Evolutionary conservation across 2,113 vertebrate species (phyloP).

Genomic region (Pogonocichla stellata): DNA sequence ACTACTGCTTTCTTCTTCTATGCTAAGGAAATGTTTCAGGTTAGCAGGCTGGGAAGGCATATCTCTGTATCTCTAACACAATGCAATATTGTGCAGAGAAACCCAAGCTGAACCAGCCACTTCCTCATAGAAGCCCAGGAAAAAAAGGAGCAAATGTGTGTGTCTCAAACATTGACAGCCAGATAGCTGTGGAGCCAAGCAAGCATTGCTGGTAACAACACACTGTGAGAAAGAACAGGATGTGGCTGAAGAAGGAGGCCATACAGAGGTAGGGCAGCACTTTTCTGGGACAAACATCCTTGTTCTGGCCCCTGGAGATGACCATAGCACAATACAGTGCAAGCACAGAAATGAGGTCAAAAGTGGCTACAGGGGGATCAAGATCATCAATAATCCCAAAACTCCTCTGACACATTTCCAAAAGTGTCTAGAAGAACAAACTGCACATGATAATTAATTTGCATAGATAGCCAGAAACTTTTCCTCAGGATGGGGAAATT

Average conservation of each 20-base stretch:
- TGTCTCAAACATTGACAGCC: background rate
- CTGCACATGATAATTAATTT: too few relatives aligned
- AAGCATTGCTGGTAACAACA: background rate
- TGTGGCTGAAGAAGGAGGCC: background rate
- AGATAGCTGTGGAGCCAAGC: background rate
- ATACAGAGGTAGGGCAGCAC: fast-evolving
- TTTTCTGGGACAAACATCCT: background rate
- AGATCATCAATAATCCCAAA: background rate
- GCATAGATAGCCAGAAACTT: background rate
- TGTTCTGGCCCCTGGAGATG: background rate
- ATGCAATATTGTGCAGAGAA: background rate
- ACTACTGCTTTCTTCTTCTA: background rate
- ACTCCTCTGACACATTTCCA: background rate
- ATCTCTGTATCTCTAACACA: background rate
- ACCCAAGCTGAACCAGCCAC: background rate
- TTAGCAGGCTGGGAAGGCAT: background rate
- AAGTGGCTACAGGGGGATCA: background rate
- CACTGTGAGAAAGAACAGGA: background rate
- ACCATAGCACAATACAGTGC: background rate
- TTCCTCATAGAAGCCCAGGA: background rate
- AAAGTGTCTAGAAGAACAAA: background rate
- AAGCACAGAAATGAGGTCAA: background rate
- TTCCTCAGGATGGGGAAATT: background rate
- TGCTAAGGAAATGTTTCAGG: background rate
- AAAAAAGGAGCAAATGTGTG: background rate